Base-by-base conservation (phyloP, 2,888 invertebrate species). In the Campaea margaritaria region DNA sequence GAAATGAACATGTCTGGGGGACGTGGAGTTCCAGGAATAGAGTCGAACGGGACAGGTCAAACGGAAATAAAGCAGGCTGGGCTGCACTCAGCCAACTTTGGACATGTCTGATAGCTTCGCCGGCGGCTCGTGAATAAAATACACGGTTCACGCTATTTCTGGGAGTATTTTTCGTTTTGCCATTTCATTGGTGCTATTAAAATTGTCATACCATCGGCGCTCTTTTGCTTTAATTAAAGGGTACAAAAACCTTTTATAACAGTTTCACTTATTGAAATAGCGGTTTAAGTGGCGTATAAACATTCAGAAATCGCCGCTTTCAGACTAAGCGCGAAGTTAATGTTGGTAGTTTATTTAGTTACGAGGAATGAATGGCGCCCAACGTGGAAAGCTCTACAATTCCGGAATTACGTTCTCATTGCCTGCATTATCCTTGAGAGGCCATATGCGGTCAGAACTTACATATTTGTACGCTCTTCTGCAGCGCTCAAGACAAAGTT, bases 11-110 rank as follows among this genome's bases (percentile, higher is more conserved):
- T 79, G 88, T 88, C 89, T 88, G 84, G 82, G 31, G 70, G 73
- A 69, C 75, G 79, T 70, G 79, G 81, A 84, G 81, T 84, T 85
- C 81, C 81, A 85, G 86, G 86, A 90, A 89, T 86, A 87, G 84
- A 83, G 76, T 86, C 85, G 85, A 87, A 82, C 85, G 84, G 79
- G 87, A 85, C 88, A 85, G 89, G 86, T 90, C 90, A 84, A 88
- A 88, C 89, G 89, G 89, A 91, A 90, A 90, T 90, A 91, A 89
- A 89, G 85, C 87, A 82, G 80, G 79, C 86, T 87, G 87, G 80
- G 79, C 86, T 87, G 87, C 86, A 87, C 87, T 89, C 87, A 84
- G 78, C 83, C 77, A 85, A 91, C 81, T 90, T 90, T 86, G 86
- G 87, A 89, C 90, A 85, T 85, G 87, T 87, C 89, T 86, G 86